Percentiles rank a stretch among this genome's conserved stretches.
These are phyloP conservation scores for Halcyon badia DNA, from an alignment of 2,797 vertebrate genomes.

Conservation along the genomic window DNA sequence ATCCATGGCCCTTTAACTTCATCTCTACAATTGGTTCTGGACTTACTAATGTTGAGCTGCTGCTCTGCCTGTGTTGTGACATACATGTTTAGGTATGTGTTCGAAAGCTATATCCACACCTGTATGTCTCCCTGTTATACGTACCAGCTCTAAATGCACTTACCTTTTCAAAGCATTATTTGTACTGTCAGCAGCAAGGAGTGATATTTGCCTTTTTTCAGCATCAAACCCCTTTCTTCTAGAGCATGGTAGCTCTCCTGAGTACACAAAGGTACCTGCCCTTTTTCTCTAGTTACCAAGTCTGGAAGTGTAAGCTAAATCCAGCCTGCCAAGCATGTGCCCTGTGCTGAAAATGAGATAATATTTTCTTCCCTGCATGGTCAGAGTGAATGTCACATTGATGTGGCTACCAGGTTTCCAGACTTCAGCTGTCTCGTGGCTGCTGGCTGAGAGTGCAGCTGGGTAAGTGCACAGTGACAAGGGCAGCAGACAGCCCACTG, in stretches of 20 bases:
- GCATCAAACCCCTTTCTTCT: background rate
- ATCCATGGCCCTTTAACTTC: background rate
- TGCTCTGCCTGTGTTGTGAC: accelerated
- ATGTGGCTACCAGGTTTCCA: background rate
- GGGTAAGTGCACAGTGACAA: background rate
- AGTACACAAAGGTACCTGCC: background rate
- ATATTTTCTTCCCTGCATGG: background rate
- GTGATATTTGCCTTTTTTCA: background rate
- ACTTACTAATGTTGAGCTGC: background rate
- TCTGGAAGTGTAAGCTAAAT: background rate
- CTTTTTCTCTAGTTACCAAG: background rate
- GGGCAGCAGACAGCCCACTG: accelerated
- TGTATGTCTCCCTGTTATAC: background rate
- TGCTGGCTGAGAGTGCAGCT: background rate
- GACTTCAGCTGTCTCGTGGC: background rate
- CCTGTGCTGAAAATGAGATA: background rate
- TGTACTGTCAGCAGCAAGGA: background rate
- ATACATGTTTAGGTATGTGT: accelerated
- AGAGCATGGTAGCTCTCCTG: background rate
- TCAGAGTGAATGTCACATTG: background rate
- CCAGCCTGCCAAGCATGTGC: background rate
- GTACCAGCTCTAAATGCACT: background rate
- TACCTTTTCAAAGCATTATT: background rate
- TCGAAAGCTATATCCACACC: background rate
- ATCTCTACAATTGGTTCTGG: background rate